Evolutionary conservation across 2,113 vertebrate genomes (phyloP).

Genomic region (Meleagris gallopavo): DNA sequence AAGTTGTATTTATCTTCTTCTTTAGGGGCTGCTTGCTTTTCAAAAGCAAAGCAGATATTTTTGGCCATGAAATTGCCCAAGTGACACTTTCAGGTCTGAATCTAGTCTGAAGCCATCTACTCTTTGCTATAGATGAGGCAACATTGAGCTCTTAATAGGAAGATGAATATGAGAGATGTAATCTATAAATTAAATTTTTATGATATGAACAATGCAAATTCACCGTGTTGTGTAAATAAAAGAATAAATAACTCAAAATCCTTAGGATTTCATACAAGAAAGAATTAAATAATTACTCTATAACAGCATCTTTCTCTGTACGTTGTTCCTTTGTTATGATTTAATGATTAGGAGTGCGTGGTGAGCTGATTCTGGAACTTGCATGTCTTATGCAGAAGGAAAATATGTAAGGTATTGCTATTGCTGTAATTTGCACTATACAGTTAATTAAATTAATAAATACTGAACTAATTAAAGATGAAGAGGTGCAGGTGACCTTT

Average conservation of each 20-base stretch:
- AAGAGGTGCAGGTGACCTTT: not conserved
- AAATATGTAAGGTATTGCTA: not conserved
- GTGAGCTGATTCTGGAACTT: not conserved
- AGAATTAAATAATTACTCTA: conserved; percentile 8
- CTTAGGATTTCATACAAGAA: not conserved
- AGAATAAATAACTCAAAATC: conserved; percentile 34
- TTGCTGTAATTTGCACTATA: not conserved
- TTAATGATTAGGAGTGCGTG: conserved; percentile 1
- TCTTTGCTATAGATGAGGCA: not conserved
- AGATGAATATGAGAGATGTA: conserved; percentile 56
- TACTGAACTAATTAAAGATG: not conserved
- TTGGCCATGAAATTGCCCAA: not conserved
- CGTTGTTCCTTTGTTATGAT: not conserved
- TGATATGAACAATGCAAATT: not conserved
- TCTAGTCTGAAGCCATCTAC: not conserved
- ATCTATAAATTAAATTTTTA: conserved; percentile 34
- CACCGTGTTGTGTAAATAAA: conserved; percentile 22
- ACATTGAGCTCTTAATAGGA: not conserved
- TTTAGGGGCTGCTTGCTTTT: not conserved
- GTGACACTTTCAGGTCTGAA: not conserved
- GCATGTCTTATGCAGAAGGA: not conserved
- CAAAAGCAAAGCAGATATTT: not conserved
- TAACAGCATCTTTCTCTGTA: not conserved
- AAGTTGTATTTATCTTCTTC: not conserved
- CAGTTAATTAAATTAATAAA: no score